Evolutionary conservation across 23 tunicate genomes (phyloP).

Genomic region (Ascidia mentula): DNA sequence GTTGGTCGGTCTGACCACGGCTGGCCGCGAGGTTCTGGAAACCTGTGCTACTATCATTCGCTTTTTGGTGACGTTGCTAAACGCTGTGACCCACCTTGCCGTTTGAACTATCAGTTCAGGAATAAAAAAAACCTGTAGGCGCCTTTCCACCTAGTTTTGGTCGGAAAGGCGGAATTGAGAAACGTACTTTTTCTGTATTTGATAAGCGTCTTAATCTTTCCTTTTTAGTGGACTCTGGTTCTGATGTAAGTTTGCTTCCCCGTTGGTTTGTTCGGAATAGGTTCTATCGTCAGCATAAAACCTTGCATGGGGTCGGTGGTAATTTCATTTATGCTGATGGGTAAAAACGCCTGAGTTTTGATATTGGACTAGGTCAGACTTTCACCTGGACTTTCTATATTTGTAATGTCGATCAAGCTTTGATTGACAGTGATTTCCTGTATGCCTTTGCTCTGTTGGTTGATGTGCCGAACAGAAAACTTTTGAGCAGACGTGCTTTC

Average conservation of each 20-base stretch:
- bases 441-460: not conserved
- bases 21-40: not conserved
- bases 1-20: not conserved
- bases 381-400: not conserved
- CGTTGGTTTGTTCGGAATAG: not conserved
- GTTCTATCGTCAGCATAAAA: not conserved
- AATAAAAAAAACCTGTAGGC: not conserved
- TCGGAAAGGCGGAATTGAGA: not conserved
- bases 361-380: not conserved
- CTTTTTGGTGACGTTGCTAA: not conserved
- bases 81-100: not conserved
- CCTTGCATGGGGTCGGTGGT: not conserved
- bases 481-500: not conserved
- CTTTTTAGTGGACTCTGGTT: not conserved
- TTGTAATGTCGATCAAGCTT: not conserved
- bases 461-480: not conserved
- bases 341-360: not conserved
- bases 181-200: not conserved
- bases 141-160: not conserved
- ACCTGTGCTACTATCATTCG: not conserved
- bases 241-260: not conserved
- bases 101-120: not conserved
- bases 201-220: not conserved
- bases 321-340: not conserved
- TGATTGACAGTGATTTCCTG: not conserved